Conservation (phyloP, 2,888 invertebrate species). For the Cosmorhoe ocellata region DNA sequence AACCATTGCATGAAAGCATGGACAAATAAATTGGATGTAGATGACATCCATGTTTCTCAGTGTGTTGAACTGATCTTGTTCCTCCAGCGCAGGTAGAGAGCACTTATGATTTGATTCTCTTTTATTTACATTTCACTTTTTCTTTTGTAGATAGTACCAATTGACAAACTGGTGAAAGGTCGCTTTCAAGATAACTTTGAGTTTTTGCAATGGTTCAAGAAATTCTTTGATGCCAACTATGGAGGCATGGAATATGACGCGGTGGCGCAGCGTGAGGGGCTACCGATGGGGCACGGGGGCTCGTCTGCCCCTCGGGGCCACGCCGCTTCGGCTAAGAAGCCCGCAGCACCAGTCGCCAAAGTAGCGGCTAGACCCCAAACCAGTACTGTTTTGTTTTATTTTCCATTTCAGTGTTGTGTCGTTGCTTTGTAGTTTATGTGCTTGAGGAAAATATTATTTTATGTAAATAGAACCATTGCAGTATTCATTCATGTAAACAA, state of each 20-base stretch:
- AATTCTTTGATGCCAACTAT: slow-evolving; percentile 99
- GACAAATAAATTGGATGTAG: not conserved
- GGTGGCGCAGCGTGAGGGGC: slow-evolving; percentile 91
- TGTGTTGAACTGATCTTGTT: slow-evolving; percentile 38
- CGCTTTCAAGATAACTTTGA: slow-evolving; percentile 99
- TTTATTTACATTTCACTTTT: slow-evolving; percentile 63
- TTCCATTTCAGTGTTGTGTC: slow-evolving; percentile 40
- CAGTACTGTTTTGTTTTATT: slow-evolving; percentile 74
- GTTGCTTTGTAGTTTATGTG: slow-evolving; percentile 27
- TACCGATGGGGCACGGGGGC: slow-evolving; percentile 91
- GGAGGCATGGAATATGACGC: slow-evolving; percentile 97
- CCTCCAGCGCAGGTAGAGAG: slow-evolving; percentile 45
- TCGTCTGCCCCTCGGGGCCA: slow-evolving; percentile 74
- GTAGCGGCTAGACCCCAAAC: slow-evolving; percentile 85
- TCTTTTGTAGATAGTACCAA: slow-evolving; percentile 92
- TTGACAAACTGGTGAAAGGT: slow-evolving; percentile 97
- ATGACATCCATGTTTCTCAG: slow-evolving; percentile 40
- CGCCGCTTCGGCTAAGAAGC: slow-evolving; percentile 68
- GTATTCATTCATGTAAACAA: slow-evolving; percentile 18
- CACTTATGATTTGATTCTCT: slow-evolving; percentile 53
- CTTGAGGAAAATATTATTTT: slow-evolving; percentile 19
- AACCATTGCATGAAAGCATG: slow-evolving; percentile 20
- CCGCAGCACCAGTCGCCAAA: slow-evolving; percentile 78
- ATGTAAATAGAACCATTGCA: slow-evolving; percentile 49
- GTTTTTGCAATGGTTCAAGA: slow-evolving; percentile 99